Conservation (phyloP, 2,888 invertebrate genomes). For the Caenorhabditis zanzibari region DNA sequence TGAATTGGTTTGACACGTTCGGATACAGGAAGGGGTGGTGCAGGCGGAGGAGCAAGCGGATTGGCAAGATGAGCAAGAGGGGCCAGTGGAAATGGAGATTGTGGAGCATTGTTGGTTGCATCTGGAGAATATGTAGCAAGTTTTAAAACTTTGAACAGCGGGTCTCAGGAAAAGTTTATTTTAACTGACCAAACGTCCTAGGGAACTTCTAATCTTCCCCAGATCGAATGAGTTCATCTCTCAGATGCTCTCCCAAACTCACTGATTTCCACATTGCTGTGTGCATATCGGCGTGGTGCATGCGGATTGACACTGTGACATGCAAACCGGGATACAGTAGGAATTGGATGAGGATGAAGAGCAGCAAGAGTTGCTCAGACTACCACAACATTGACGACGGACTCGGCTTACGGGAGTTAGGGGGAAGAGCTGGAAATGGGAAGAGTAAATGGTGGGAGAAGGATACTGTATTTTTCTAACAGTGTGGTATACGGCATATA, state of each 20-base stretch:
- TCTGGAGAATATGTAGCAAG: slow-evolving; percentile 9
- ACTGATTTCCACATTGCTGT: slow-evolving; percentile 51
- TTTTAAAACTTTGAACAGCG: too few species aligned
- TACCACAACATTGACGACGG: slow-evolving; percentile 60
- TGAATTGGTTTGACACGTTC: slow-evolving; percentile 53
- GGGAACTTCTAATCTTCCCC: too few species aligned
- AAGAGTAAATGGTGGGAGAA: neutral
- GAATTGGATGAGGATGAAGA: slow-evolving; percentile 17
- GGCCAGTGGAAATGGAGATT: slow-evolving; percentile 24
- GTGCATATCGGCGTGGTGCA: slow-evolving; percentile 33
- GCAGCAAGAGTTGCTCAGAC: slow-evolving; percentile 39
- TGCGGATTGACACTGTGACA: slow-evolving; percentile 58
- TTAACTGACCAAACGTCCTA: too few species aligned
- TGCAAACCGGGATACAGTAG: slow-evolving; percentile 56
- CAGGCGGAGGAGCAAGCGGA: slow-evolving; percentile 61
- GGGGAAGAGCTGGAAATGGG: slow-evolving; percentile 14
- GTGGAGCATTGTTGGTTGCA: slow-evolving; percentile 47
- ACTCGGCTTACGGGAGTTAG: slow-evolving; percentile 36
- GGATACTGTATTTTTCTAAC: too few species aligned
- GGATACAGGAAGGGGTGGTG: slow-evolving; percentile 53
- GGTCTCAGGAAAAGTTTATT: too few species aligned
- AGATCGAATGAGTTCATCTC: too few species aligned
- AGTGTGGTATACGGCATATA: too few species aligned
- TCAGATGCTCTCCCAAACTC: neutral
- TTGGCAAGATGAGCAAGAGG: slow-evolving; percentile 58